Evolutionary conservation across 2,113 vertebrate genomes (phyloP).

Genomic region (Steatornis caripensis): DNA sequence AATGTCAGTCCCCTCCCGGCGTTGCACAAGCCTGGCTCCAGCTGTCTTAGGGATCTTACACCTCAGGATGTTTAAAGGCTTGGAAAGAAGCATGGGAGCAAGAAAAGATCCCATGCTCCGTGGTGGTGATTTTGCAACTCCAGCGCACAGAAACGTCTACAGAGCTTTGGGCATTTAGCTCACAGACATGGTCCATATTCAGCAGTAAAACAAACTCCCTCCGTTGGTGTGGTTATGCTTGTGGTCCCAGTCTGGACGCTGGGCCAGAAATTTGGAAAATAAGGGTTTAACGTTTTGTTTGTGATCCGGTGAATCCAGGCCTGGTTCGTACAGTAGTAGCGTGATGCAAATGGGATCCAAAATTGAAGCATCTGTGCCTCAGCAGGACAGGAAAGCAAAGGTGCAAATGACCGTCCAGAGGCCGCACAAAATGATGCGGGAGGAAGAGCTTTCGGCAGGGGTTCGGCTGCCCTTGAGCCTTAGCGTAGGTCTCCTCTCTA

Average conservation of each 20-base stretch:
- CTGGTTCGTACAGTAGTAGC: not conserved
- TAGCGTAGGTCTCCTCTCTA: fast-evolving
- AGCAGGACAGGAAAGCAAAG: not conserved
- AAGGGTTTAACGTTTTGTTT: not conserved
- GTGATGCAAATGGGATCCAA: not conserved
- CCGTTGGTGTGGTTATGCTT: not conserved
- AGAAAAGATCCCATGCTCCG: not conserved
- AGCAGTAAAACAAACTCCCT: not conserved
- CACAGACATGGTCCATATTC: fast-evolving
- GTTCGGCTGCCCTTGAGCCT: not conserved
- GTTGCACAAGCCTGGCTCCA: not conserved
- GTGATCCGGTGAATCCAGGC: not conserved
- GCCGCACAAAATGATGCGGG: fast-evolving
- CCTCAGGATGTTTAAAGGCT: not conserved
- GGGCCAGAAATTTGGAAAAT: not conserved
- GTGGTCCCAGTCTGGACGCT: not conserved
- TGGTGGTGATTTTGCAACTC: not conserved
- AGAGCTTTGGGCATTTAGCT: not conserved
- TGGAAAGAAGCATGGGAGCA: not conserved
- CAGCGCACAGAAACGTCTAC: fast-evolving
- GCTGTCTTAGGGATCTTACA: not conserved
- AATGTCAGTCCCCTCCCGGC: not conserved
- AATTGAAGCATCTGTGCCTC: not conserved
- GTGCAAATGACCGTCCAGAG: not conserved
- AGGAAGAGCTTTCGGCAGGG: not conserved